Conservation (phyloP, 2,113 vertebrate species). For the Phalacrocorax pelagicus region DNA sequence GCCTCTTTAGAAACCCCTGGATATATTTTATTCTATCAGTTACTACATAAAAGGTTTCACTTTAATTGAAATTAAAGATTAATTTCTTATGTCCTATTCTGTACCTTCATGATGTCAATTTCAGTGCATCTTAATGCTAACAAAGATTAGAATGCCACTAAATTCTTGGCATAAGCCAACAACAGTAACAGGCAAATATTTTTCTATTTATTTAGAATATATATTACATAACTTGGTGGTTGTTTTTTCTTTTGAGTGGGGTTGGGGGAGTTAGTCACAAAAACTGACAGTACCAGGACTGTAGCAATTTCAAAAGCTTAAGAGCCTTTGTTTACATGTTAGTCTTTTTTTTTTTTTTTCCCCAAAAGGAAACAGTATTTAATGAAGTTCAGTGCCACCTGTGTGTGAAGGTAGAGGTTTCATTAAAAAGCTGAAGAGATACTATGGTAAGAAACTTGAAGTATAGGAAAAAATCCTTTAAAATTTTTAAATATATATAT, state of each 20-base stretch:
- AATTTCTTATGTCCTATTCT: background rate
- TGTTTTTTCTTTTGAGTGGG: background rate
- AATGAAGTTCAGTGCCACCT: background rate
- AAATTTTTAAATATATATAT: too few species aligned
- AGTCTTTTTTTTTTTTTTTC: background rate
- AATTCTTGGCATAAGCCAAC: background rate
- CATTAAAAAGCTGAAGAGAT: background rate
- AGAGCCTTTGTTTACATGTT: background rate
- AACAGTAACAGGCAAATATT: background rate
- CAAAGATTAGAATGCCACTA: background rate
- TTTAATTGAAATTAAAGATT: background rate
- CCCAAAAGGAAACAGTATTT: background rate
- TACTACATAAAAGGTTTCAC: background rate
- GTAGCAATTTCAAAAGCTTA: background rate
- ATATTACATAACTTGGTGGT: background rate
- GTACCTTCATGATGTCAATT: background rate
- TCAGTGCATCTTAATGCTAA: background rate
- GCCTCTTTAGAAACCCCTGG: background rate
- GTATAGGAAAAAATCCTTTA: background rate
- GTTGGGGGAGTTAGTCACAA: rapidly evolving
- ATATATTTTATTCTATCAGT: background rate
- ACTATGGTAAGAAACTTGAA: background rate
- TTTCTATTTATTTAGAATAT: background rate
- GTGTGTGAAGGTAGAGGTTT: background rate
- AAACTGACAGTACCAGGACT: background rate